Conservation (phyloP, 2,113 vertebrate species). For the Brienomyrus longianalis region DNA sequence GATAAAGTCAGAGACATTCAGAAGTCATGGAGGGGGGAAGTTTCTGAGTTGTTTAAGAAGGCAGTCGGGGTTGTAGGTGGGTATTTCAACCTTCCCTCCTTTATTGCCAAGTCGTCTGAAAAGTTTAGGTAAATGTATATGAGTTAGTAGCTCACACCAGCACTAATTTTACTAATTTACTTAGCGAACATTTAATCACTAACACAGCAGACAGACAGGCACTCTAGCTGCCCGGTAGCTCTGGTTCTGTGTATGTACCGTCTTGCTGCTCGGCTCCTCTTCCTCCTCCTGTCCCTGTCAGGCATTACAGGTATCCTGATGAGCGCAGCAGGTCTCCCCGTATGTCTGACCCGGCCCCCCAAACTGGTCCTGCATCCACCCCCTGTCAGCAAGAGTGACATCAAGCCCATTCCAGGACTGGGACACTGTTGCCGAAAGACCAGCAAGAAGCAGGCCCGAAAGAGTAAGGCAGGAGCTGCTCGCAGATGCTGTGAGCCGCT, state of each 20-base stretch:
- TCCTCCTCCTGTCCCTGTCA: constrained; percentile 28
- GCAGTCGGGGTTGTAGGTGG: neutral
- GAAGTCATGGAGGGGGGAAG: neutral
- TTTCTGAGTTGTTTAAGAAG: neutral
- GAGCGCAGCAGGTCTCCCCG: constrained; percentile 82
- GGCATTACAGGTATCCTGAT: constrained; percentile 95
- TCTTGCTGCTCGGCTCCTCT: neutral
- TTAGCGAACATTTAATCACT: neutral
- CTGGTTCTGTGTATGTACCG: neutral
- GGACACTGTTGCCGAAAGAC: constrained; percentile 86
- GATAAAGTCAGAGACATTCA: neutral
- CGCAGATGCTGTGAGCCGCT: neutral
- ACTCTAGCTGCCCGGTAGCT: neutral
- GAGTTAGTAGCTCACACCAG: neutral
- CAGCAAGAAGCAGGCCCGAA: constrained; percentile 86
- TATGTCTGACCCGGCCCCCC: constrained; percentile 86
- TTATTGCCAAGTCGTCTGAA: neutral
- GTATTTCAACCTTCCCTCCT: neutral
- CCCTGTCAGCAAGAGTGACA: constrained; percentile 82
- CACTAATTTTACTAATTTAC: neutral
- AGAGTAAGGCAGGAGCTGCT: constrained; percentile 58
- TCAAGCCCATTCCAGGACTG: constrained; percentile 84
- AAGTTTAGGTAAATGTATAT: neutral
- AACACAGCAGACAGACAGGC: neutral
- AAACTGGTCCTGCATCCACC: constrained; percentile 85